Percentiles rank a stretch among this genome's conserved stretches.
These are phyloP conservation scores for Pygoscelis antarcticus DNA, from an alignment of 2,113 vertebrate species.

Conservation along the genomic window DNA sequence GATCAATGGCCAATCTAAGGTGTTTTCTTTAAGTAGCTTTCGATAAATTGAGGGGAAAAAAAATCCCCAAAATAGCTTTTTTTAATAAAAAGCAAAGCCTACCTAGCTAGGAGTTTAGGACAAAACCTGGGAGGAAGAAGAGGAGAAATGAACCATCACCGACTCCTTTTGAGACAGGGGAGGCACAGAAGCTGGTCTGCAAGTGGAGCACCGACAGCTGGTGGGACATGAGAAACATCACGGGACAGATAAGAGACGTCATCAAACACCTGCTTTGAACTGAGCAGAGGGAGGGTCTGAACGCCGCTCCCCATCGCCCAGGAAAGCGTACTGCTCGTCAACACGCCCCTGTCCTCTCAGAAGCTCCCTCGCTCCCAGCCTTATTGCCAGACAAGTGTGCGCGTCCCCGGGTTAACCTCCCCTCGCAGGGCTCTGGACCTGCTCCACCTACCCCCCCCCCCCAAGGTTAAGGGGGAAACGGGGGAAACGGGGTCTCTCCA, in stretches of 20 bases:
- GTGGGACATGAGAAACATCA: neutral
- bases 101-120: neutral
- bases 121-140: neutral
- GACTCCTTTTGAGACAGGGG: neutral
- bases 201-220: too few relatives aligned
- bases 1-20: neutral
- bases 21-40: neutral
- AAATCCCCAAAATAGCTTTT: neutral
- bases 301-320: neutral
- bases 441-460: neutral
- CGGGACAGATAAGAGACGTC: accelerated
- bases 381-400: accelerated
- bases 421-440: neutral
- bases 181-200: neutral
- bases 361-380: neutral
- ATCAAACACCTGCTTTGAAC: neutral
- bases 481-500: neutral
- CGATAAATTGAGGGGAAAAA: neutral
- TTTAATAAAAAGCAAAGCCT: neutral
- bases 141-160: neutral
- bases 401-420: accelerated
- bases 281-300: neutral
- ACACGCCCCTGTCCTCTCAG: neutral
- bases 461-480: accelerated
- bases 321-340: too few relatives aligned